A percentile compares a stretch with the other conserved stretches of the same genome.
phyloP scores from a whole-genome alignment of 2,888 invertebrate species.

The Metalampra italica region DNA sequence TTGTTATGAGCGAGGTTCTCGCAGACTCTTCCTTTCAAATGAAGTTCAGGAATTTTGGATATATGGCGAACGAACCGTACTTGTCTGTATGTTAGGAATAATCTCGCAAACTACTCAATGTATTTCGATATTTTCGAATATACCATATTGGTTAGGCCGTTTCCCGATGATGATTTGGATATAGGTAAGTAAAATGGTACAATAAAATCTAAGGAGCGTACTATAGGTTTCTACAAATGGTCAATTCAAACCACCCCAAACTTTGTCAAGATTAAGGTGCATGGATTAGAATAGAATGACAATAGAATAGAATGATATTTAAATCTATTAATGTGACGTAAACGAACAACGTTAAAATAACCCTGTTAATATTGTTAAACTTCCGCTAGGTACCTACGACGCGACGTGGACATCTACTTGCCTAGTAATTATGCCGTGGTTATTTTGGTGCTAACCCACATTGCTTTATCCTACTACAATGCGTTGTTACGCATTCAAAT shows the following conservation, averaged over 20 bases:
- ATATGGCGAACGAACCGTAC: neutral
- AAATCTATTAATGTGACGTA: neutral
- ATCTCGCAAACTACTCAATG: too few species aligned
- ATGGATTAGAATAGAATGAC: too few species aligned
- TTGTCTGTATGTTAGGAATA: too few species aligned
- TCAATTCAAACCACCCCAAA: too few species aligned
- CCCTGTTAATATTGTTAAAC: neutral
- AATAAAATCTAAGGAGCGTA: too few species aligned
- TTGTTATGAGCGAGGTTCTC: neutral
- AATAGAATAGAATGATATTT: too few species aligned
- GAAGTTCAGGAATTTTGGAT: slow-evolving; percentile 2
- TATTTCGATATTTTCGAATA: too few species aligned
- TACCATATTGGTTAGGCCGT: too few species aligned
- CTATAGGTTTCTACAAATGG: too few species aligned
- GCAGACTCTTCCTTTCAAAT: neutral
- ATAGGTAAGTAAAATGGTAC: too few species aligned
- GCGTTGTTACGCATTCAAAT: neutral
- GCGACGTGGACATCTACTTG: slow-evolving; percentile 1
- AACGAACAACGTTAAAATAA: neutral
- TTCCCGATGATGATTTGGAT: too few species aligned
- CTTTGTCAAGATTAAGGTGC: too few species aligned
- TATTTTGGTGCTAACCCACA: slow-evolving; percentile 38
- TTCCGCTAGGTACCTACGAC: neutral
- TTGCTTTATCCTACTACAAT: neutral
- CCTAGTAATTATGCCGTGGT: slow-evolving; percentile 39